Base-by-base conservation (phyloP, 2,888 invertebrate species). In the Rhopalosiphum nymphaeae region DNA sequence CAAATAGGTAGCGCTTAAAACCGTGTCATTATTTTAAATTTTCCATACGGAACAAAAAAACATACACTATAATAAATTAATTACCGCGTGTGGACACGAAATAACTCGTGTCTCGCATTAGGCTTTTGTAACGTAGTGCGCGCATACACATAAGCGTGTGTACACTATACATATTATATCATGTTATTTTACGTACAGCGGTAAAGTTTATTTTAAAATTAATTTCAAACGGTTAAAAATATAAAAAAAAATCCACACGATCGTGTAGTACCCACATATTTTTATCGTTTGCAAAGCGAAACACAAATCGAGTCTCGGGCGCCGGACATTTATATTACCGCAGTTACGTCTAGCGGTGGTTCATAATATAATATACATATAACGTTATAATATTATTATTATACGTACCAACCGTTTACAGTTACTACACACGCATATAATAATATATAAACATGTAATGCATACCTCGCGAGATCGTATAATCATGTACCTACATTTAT, bases 321-420 rank as follows among this genome's bases (percentile, higher is more conserved):
- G 89, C 56, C 53, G 53, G 89, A 89, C 89, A 89, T 89, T 56
- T 89, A 89, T 56, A 89, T 89, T 88, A 88, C 53, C 11, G 53
- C 42, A 42, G 36, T 25, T 89, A 42, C 56, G 89, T 89, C 42
- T 56, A 89, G 29, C 56, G 36, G 42, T 42, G 56, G 49, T 78
- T 78, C 36, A 36, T 67, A 67, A 36, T 36, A 78, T 78, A 78
- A 78, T 78, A 78, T 36, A 78, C 36, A 78, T 78, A 61, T 67
- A n/a, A 67, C n/a, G n/a, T 67, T 67, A 67, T n/a, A 67, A 16
- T n/a, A 67, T 67, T n/a, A 61, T n/a, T 61, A 61, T 11, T 61
- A 36, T 21, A 2, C 36, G 36, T 36, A 78, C 36, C 36, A 36
- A 78, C 36, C 78, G 78, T 78, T 78, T 78, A 78, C 78, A 78